Percentiles rank a stretch among this genome's conserved stretches.
phyloP scores from a whole-genome alignment of 2,888 invertebrate genomes.

The Acholoe squamosa region DNA sequence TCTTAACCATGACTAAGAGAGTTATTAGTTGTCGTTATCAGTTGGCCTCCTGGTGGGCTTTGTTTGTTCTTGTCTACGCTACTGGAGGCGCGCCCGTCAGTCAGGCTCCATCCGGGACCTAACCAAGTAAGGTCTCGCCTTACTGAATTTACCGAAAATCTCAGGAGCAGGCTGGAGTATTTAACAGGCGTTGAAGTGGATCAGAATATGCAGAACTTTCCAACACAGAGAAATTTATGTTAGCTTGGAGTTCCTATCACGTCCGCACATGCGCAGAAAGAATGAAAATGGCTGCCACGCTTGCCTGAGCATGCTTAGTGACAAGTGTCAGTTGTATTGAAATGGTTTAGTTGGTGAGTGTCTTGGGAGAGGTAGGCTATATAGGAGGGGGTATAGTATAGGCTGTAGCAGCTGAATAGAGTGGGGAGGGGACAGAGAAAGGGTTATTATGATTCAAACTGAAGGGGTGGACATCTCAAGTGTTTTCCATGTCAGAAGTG shows the following conservation, averaged over 20 bases:
- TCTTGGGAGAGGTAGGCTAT: background rate
- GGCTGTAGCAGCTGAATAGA: background rate
- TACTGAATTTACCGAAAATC: conserved; percentile 30
- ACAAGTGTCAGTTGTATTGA: background rate
- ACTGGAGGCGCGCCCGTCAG: conserved; percentile 9
- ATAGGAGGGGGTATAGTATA: background rate
- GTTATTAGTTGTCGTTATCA: conserved; percentile 8
- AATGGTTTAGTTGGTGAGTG: background rate
- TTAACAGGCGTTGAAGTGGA: conserved; percentile 2
- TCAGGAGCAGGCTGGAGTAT: conserved; percentile 3
- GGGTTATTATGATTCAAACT: background rate
- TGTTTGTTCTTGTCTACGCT: conserved; percentile 26
- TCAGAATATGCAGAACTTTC: background rate
- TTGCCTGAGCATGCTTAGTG: background rate
- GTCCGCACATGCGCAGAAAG: conserved; percentile 21
- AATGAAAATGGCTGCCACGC: background rate
- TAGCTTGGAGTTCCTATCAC: background rate
- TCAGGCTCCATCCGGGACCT: conserved; percentile 28
- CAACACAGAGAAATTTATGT: background rate
- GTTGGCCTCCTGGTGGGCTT: background rate
- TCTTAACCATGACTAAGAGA: background rate
- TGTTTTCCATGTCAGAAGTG: background rate
- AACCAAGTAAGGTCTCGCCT: conserved; percentile 44
- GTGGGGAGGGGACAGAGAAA: background rate
- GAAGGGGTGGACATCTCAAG: background rate